Evolutionary conservation across 64 coral and sea anemone genomes (phyloP).

Genomic region (Actinia tenebrosa): DNA sequence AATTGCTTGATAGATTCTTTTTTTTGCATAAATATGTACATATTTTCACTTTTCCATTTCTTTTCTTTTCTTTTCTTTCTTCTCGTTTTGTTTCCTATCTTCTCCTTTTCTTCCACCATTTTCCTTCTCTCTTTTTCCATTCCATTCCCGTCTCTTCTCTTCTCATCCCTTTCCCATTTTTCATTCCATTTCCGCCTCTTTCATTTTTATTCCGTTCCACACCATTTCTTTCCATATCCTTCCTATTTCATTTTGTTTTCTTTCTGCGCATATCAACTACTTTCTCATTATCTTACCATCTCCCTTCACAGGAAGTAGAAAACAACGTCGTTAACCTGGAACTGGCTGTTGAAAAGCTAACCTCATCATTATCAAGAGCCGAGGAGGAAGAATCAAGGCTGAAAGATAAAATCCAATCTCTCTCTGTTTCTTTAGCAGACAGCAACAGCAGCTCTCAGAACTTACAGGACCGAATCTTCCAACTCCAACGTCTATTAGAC

Average conservation of each 20-base stretch:
- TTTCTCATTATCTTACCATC: neutral
- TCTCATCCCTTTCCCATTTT: neutral
- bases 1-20: too few relatives aligned
- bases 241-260: neutral
- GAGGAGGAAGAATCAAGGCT: slow-evolving; percentile 55
- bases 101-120: neutral
- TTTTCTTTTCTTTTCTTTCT: neutral
- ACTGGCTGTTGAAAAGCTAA: slow-evolving; percentile 57
- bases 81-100: neutral
- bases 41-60: too few relatives aligned
- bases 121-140: neutral
- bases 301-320: slow-evolving; percentile 39
- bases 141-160: neutral
- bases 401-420: slow-evolving; percentile 75
- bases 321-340: slow-evolving; percentile 48
- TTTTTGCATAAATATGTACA: too few relatives aligned
- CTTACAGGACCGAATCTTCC: slow-evolving; percentile 82
- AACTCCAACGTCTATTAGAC: slow-evolving; percentile 74
- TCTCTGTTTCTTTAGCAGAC: slow-evolving; percentile 73
- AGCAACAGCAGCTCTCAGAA: slow-evolving; percentile 86
- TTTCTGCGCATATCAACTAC: neutral
- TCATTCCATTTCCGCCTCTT: neutral
- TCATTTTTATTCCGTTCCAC: neutral
- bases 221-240: neutral
- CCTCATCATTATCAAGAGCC: slow-evolving; percentile 46